A percentile compares a stretch with the other conserved stretches of the same genome.
Conservation (phyloP, 2,113 vertebrate species). For the Phalacrocorax pelagicus region DNA sequence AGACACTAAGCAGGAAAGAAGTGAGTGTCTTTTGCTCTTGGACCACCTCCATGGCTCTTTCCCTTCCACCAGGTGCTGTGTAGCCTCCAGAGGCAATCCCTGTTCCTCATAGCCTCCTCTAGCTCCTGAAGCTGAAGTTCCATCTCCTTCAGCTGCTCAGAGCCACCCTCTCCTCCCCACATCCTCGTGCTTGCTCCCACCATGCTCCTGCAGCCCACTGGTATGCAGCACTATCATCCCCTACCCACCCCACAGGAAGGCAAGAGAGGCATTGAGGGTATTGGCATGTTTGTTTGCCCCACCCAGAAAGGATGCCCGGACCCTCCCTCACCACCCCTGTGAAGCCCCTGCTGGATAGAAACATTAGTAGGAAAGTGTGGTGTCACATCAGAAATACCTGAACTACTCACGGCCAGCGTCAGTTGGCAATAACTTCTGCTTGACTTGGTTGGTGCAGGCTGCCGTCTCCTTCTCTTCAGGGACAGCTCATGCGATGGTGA, state of each 20-base stretch:
- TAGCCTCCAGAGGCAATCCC: neutral
- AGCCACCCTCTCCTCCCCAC: neutral
- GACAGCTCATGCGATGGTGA: neutral
- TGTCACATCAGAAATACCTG: neutral
- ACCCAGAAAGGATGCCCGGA: neutral
- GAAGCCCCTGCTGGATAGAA: neutral
- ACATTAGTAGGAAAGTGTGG: neutral
- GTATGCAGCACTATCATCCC: too few species aligned
- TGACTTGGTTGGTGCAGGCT: neutral
- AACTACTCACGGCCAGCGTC: neutral
- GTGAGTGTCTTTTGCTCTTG: rapidly evolving
- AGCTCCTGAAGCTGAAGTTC: neutral
- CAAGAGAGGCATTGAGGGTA: neutral
- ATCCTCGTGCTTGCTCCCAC: neutral
- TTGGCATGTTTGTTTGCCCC: neutral
- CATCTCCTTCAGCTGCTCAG: neutral
- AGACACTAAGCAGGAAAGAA: neutral
- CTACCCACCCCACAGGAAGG: rapidly evolving
- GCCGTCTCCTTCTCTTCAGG: neutral
- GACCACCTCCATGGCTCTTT: neutral
- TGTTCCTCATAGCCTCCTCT: neutral
- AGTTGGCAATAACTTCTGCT: neutral
- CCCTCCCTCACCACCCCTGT: neutral
- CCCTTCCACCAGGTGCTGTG: neutral
- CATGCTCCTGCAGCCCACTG: neutral